A percentile compares a stretch with the other conserved stretches of the same genome.
phyloP scores from a whole-genome alignment of 2,888 invertebrate species.

The Cataglyphis livida region DNA sequence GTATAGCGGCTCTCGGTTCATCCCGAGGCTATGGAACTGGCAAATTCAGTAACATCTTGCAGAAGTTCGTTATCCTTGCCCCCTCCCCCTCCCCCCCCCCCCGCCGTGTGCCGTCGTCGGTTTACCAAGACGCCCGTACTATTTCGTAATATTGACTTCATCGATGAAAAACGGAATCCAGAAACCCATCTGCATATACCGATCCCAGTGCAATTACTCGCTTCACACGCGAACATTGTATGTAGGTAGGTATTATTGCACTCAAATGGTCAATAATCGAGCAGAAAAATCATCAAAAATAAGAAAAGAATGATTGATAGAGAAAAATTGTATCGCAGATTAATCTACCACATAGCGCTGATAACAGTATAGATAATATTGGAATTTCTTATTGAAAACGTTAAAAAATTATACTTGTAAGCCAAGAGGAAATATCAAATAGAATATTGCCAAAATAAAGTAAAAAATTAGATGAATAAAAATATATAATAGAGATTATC shows the following conservation, averaged over 20 bases:
- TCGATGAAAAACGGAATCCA: constrained; percentile 77
- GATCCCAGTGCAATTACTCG: constrained; percentile 56
- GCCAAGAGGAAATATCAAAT: neutral
- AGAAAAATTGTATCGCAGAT: constrained; percentile 18
- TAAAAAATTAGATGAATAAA: neutral
- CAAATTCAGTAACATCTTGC: constrained; percentile 77
- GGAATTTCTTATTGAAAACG: neutral
- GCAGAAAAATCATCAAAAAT: constrained; percentile 32
- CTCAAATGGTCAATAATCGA: constrained; percentile 24
- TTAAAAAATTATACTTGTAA: neutral
- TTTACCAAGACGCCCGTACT: constrained; percentile 65
- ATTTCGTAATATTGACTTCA: constrained; percentile 77
- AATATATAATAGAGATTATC: neutral
- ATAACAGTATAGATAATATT: neutral
- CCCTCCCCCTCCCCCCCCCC: neutral
- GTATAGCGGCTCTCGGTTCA: constrained; percentile 70
- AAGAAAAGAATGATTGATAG: constrained; percentile 4
- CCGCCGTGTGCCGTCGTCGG: constrained; percentile 17
- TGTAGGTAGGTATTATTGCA: constrained; percentile 24
- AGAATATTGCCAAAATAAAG: neutral
- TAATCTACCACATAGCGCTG: neutral
- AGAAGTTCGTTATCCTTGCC: constrained; percentile 74
- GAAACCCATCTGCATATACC: constrained; percentile 72
- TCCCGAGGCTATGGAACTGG: constrained; percentile 70
- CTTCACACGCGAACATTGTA: constrained; percentile 46